Base-by-base conservation (phyloP, 2,797 vertebrate species). In the Ceryle rudis region DNA sequence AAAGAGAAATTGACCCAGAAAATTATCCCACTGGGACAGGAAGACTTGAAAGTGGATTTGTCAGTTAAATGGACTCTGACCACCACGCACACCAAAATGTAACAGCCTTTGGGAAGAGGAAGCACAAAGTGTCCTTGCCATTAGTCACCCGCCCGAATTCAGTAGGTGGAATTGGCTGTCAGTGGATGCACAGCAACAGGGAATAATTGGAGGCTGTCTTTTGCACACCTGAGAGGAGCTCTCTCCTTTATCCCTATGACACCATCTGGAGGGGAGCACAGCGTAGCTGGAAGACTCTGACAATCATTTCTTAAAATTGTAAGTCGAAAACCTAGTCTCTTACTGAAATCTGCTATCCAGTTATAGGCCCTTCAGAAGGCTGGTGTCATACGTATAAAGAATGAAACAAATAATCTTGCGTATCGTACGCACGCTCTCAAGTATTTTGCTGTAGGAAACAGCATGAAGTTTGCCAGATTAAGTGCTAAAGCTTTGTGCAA, bases 1-100 rank as follows among this genome's bases (percentile, higher is more conserved):
- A 18, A 52, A 55, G 64, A 61, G 81, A 72, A 71, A 81, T 7
- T 21, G 67, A 49, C 61, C 69, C 73, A 71, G 41, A 44, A 73
- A 78, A 78, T 85, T 11, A 71, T 66, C 74, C 65, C 42, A 7
- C 57, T 7, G 46, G 69, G 84, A 79, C 23, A 33, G 22, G 49
- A 55, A 44, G 71, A 19, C 81, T 83, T 47, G 12, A 12, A 44
- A 88, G 81, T 16, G 44, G 33, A 73, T 94, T 70, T 96, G 62
- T 81, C 85, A 86, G 81, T 49, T 71, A 70, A 61, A 64, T 74
- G 73, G 92, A 29, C 75, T 85, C 80, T 67, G 85, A 69, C 35
- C 31, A 17, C 47, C 6, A 0, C 9, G 31, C 70, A 22, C 44
- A 23, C 65, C 66, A 25, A 69, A 78, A 47, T 20, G 1, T 10